Evolutionary conservation across 2,113 vertebrate genomes (phyloP).

Genomic region (Corythoichthys haematopterus): DNA sequence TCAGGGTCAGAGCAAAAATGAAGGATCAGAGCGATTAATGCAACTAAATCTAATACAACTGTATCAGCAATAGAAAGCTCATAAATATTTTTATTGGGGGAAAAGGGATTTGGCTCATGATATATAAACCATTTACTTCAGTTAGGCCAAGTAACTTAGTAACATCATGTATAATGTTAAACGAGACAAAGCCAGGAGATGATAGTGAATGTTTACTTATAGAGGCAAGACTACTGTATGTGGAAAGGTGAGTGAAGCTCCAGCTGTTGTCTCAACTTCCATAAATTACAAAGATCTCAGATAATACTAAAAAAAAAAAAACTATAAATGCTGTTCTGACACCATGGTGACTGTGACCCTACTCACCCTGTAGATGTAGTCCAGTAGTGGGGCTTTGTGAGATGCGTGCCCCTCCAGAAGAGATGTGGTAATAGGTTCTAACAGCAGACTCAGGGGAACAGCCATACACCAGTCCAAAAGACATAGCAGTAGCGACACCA

Average conservation of each 20-base stretch:
- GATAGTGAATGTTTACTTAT: conserved; percentile 54
- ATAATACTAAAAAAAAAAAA: not conserved
- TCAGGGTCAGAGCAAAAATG: conserved; percentile 58
- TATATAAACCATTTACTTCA: not conserved
- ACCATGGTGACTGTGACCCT: not conserved
- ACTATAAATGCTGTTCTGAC: not conserved
- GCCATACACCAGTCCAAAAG: conserved; percentile 98
- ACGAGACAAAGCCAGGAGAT: conserved; percentile 45
- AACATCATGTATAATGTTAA: conserved; percentile 41
- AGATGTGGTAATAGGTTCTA: conserved; percentile 82
- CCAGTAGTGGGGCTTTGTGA: conserved; percentile 82
- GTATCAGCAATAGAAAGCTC: not conserved
- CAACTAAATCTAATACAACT: conserved; percentile 14
- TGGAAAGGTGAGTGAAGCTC: conserved; percentile 12
- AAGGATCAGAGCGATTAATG: conserved; percentile 26
- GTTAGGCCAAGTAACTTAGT: not conserved
- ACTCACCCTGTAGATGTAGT: conserved; percentile 96
- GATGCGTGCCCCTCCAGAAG: conserved; percentile 77
- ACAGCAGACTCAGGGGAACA: conserved; percentile 81
- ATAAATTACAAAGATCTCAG: conserved; percentile 1
- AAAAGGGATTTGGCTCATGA: not conserved
- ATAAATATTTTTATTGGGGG: conserved; percentile 16
- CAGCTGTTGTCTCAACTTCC: conserved; percentile 22
- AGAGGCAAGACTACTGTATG: conserved; percentile 27
- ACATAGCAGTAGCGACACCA: conserved; percentile 92